phyloP scores from a whole-genome alignment of 2,797 vertebrate species.

The Myotis findleyi region DNA sequence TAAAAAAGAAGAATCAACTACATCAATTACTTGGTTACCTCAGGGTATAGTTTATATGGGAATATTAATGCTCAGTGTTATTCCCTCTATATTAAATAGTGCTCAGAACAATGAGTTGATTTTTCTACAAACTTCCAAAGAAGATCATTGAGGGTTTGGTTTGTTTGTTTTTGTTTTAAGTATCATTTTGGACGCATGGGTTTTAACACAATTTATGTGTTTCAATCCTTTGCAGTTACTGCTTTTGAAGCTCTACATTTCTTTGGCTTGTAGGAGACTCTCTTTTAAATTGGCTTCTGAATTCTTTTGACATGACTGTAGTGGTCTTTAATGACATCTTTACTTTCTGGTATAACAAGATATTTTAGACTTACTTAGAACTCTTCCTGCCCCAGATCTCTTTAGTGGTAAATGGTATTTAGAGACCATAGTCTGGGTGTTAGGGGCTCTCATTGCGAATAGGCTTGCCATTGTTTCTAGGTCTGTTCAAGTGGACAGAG shows the following conservation, averaged over 20 bases:
- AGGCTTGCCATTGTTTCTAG: background rate
- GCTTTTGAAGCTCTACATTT: constrained; percentile 23
- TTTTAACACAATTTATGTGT: constrained; percentile 9
- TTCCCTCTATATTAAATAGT: constrained; percentile 31
- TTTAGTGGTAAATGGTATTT: background rate
- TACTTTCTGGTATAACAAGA: constrained; percentile 29
- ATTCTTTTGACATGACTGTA: background rate
- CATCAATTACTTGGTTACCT: background rate
- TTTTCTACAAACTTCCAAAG: constrained; percentile 17
- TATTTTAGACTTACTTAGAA: background rate
- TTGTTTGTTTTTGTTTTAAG: background rate
- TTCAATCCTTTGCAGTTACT: background rate
- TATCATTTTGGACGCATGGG: background rate
- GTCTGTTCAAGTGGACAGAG: background rate
- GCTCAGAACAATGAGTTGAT: constrained; percentile 14
- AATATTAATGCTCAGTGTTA: constrained; percentile 22
- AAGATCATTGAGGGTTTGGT: background rate
- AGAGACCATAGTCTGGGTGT: background rate
- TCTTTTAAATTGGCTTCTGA: constrained; percentile 36
- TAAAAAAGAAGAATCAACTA: background rate
- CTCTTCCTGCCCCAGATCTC: background rate
- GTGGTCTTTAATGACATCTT: background rate
- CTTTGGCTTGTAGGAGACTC: background rate
- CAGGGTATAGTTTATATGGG: background rate
- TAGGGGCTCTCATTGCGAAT: background rate